Conservation (phyloP, 1,140 invertebrate genomes). For the Drosophila funebris region DNA sequence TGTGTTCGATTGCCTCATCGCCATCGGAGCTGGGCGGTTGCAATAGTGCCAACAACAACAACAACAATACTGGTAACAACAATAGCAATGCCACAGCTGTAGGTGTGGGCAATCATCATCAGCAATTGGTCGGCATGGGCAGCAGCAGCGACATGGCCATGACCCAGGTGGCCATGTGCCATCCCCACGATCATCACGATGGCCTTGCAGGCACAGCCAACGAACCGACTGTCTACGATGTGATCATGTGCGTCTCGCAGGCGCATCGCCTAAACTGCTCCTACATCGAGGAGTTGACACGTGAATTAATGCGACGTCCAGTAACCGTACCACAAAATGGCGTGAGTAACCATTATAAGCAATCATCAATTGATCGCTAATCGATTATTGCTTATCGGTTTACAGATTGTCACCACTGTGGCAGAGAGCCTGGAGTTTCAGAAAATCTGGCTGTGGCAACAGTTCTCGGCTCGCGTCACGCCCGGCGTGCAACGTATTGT, state of each 20-base stretch:
- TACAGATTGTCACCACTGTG: constrained; percentile 86
- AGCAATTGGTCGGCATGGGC: constrained; percentile 53
- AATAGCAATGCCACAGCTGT: constrained; percentile 74
- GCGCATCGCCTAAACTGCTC: constrained; percentile 95
- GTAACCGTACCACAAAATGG: constrained; percentile 84
- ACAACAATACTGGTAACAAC: constrained; percentile 61
- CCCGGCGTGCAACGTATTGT: constrained; percentile 95
- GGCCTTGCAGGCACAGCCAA: constrained; percentile 66
- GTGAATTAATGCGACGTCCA: constrained; percentile 86
- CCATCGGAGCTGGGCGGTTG: constrained; percentile 81
- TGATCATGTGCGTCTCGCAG: constrained; percentile 94
- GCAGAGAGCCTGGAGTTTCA: constrained; percentile 88
- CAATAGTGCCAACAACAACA: constrained; percentile 76
- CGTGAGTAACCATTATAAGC: constrained; percentile 69
- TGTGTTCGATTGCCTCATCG: constrained; percentile 83
- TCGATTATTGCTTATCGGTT: constrained; percentile 3
- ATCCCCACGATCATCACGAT: constrained; percentile 50
- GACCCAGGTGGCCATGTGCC: constrained; percentile 67
- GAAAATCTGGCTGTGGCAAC: constrained; percentile 90
- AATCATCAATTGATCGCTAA: neutral
- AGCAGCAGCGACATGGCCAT: constrained; percentile 56
- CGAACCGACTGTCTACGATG: constrained; percentile 90
- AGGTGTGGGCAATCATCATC: constrained; percentile 61
- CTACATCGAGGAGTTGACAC: constrained; percentile 94
- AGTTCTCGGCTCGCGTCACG: constrained; percentile 90